Base-by-base conservation (phyloP, 2,888 invertebrate genomes). In the Bombylius discolor region DNA sequence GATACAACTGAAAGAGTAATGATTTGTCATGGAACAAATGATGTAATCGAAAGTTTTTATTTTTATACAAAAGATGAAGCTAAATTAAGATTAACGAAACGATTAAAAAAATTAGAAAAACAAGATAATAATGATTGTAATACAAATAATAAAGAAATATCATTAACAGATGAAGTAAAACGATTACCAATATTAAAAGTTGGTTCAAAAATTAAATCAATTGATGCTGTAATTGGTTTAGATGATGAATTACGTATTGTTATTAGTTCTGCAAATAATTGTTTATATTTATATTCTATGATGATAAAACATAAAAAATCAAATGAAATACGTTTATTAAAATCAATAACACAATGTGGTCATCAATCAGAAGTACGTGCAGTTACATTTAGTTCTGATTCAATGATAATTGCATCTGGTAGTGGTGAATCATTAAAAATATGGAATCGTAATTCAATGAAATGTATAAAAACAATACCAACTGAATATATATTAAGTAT, bases 341-440 rank as follows among this genome's bases (percentile, higher is more conserved):
- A 87, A 58, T 81, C 81, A 54, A 78, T 94, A 49, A 77, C 78
- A 1, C 77, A 78, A 59, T 83, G 86, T 13, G 97, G 97, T 0
- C 98, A 98, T 75, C 85, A 91, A 56, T 87, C 87, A 49, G 93
- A 97, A 67, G 87, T 96, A 7, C 79, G 93, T 52, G 83, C 89
- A 32, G 77, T 98, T 32, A 81, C 86, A 55, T 93, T 98, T 69
- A 94, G 93, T 69, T 89, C 90, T 3, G 96, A 97, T 72, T 91
- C 89, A 67, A 77, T 91, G 58, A 90, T 90, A 3, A 79, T 97
- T 57, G 80, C 89, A 3, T 89, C 96, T 0, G 94, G 87, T 0
- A 87, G 94, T 61, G 87, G 82, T 0, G 93, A 96, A 64, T 83
- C 87, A 8, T 77, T 96, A 44, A 97, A 98, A 77, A 76, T 98